A percentile compares a stretch with the other conserved stretches of the same genome.
These are phyloP conservation scores for Halictus ligatus DNA, from an alignment of 2,888 invertebrate species.

Conservation along the genomic window DNA sequence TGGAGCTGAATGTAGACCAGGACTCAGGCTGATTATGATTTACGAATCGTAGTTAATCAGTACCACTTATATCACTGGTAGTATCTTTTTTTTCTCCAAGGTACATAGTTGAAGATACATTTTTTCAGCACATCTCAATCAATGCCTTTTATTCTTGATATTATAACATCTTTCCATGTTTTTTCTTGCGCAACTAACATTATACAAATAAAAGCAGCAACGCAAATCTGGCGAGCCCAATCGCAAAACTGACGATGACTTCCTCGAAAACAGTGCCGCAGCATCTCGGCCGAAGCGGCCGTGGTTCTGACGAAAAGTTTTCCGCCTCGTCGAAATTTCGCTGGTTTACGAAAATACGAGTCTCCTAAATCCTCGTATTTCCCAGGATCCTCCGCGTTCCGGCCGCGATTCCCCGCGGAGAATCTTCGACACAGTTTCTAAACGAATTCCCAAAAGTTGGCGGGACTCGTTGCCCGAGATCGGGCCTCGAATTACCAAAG, in stretches of 20 bases:
- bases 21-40: too few relatives aligned
- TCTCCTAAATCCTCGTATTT: constrained; percentile 11
- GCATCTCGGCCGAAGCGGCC: background rate
- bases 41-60: too few relatives aligned
- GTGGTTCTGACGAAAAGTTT: background rate
- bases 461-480: constrained; percentile 40
- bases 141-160: too few relatives aligned
- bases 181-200: too few relatives aligned
- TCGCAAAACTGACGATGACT: background rate
- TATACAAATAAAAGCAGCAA: background rate
- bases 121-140: too few relatives aligned
- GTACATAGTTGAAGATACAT: too few relatives aligned
- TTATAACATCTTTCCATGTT: too few relatives aligned
- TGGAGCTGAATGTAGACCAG: too few relatives aligned
- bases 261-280: background rate
- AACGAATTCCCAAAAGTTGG: constrained; percentile 53
- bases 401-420: constrained; percentile 1
- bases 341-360: constrained; percentile 1
- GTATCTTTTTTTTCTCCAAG: too few relatives aligned
- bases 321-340: background rate
- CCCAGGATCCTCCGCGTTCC: background rate
- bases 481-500: constrained; percentile 47
- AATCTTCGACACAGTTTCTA: constrained; percentile 46
- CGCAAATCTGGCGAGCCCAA: background rate
- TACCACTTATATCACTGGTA: too few relatives aligned